Evolutionary conservation across 2,888 invertebrate species (phyloP).

Genomic region (Trimorus sp.): DNA sequence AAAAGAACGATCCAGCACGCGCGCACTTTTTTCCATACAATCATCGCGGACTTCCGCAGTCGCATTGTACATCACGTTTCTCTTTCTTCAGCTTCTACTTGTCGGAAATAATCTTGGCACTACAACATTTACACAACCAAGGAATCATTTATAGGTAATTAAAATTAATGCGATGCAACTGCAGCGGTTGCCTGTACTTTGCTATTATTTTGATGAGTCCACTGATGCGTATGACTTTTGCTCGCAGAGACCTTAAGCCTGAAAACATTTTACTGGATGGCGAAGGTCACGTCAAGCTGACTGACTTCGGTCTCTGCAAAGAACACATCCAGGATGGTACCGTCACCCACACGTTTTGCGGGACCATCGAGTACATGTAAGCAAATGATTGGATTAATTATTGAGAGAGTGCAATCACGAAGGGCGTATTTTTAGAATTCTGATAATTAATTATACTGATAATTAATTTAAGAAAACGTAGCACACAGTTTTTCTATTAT

Average conservation of each 20-base stretch:
- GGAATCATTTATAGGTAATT: constrained; percentile 93
- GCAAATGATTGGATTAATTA: constrained; percentile 72
- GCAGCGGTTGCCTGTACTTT: not conserved
- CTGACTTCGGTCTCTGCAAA: constrained; percentile 80
- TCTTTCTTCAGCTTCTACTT: constrained; percentile 92
- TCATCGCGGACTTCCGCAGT: no score
- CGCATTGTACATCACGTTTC: no score
- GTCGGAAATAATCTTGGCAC: constrained; percentile 97
- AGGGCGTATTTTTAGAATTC: no score
- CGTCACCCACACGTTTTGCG: constrained; percentile 99
- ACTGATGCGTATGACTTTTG: no score
- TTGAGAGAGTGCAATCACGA: no score
- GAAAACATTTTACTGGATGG: constrained; percentile 98
- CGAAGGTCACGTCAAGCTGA: constrained; percentile 90
- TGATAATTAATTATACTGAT: no score
- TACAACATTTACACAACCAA: constrained; percentile 98
- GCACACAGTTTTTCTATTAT: no score
- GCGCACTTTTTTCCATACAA: no score
- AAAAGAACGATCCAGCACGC: no score
- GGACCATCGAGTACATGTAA: constrained; percentile 99
- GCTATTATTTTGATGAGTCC: no score
- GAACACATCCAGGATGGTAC: constrained; percentile 85
- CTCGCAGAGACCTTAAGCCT: constrained; percentile 92
- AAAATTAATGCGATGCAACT: not conserved
- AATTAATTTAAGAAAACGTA: no score